Evolutionary conservation across 1,140 invertebrate genomes (phyloP), one percentile per base, ranked within the genome.

Genomic region (Pristionchus pacificus): DNA sequence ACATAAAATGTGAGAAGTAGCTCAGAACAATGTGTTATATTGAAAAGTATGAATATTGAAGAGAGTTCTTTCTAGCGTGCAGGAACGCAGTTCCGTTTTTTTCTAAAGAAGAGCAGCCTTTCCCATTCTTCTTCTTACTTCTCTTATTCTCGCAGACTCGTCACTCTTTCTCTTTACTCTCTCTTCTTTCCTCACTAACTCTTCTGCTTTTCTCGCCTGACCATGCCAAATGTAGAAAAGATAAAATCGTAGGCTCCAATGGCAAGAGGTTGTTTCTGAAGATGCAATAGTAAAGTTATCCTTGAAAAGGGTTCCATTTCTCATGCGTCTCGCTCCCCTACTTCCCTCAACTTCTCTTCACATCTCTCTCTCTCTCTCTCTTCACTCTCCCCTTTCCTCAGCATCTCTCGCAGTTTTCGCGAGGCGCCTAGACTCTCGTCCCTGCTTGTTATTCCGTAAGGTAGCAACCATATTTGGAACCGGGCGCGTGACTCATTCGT

Each of bases 31-130:
- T 27, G 3, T 49, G 13, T 65, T 66, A 29, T 66, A 24, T 58
- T n/a, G 19, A 49, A 55, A 65, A 13, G n/a, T 65, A 49, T 55
- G 33, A 57, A 66, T 38, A 66, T 58, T 58, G 28, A 58, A 66
- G 49, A 57, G 32, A 66, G 59, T 58, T 29, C 15, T 28, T 30
- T 58, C n/a, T 60, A 19, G 65, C 65, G 32, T 58, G 59, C 38
- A 66, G 59, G 65, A 57, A 58, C 65, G 65, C 57, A 66, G 65
- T 30, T 57, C 49, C 59, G 49, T 38, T 66, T 66, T 66, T 58
- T 66, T 66, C 65, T 57, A 66, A 66, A 49, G 27, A 28, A 65
- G 57, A 29, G 24, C 57, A 15, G 65, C n/a, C n/a, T n/a, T n/a
- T n/a, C n/a, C n/a, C n/a, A n/a, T n/a, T n/a, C n/a, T n/a, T n/a